Percentiles rank a stretch among this genome's conserved stretches.
These are phyloP conservation scores for Acanthaster planci DNA, from an alignment of 35 echinoderm and acorn worm genomes.

Conservation along the genomic window DNA sequence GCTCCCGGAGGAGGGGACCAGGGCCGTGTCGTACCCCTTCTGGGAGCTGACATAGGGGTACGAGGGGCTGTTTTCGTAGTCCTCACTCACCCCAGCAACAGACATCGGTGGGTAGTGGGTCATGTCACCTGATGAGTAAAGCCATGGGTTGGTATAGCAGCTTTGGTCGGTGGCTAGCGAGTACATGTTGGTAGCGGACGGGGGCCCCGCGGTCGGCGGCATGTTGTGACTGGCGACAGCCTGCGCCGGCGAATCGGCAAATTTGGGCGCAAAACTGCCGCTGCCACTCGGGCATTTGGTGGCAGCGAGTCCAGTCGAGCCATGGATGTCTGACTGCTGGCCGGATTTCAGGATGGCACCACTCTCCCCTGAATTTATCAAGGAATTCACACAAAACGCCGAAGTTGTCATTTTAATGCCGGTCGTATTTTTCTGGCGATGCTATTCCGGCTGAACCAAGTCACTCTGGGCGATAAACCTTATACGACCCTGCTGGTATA, in stretches of 20 bases:
- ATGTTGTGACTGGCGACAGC: conserved; percentile 25
- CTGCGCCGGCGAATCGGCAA: conserved; percentile 51
- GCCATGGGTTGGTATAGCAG: conserved; percentile 68
- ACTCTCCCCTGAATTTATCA: conserved; percentile 77
- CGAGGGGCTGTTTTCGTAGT: conserved; percentile 56
- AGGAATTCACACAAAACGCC: conserved; percentile 83
- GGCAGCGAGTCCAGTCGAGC: conserved; percentile 22
- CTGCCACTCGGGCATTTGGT: conserved; percentile 56
- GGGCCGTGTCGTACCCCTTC: conserved; percentile 64
- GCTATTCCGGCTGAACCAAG: conserved; percentile 56
- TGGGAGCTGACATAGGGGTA: conserved; percentile 62
- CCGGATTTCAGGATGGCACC: conserved; percentile 61
- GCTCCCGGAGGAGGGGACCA: conserved; percentile 35
- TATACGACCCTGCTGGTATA: conserved; percentile 75
- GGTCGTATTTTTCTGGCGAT: conserved; percentile 78
- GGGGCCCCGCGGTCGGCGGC: conserved; percentile 25
- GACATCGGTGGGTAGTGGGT: conserved; percentile 61
- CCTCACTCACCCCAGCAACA: conserved; percentile 50
- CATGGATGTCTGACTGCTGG: conserved; percentile 46
- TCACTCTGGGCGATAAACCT: conserved; percentile 72
- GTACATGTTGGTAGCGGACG: conserved; percentile 71
- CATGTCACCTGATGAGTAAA: conserved; percentile 48
- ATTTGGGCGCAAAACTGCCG: conserved; percentile 53
- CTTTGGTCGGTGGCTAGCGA: conserved; percentile 54
- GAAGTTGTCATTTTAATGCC: conserved; percentile 90